A percentile compares a stretch with the other conserved stretches of the same genome.
Conservation (phyloP, 2,113 vertebrate species). For the Ondatra zibethicus region DNA sequence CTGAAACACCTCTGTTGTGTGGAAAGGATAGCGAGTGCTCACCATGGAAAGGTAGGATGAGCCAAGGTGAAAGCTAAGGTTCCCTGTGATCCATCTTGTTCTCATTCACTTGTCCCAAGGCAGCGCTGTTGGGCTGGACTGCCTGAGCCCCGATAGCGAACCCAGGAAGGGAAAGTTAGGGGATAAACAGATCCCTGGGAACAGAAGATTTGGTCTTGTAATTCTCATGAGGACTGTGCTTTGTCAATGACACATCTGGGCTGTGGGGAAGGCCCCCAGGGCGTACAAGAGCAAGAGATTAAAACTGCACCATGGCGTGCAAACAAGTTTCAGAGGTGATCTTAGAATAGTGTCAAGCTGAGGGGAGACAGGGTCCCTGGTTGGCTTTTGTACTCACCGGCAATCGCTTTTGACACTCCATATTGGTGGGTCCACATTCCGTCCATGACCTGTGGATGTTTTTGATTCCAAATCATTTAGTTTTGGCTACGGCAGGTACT, state of each 20-base stretch:
- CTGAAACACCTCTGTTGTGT: fast-evolving
- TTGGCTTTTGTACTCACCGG: not conserved
- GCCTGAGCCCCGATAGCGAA: not conserved
- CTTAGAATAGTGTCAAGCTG: not conserved
- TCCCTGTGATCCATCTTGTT: not conserved
- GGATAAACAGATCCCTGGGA: conserved; percentile 15
- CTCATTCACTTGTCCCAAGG: not conserved
- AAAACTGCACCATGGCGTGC: not conserved
- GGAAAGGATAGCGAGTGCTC: not conserved
- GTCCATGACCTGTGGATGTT: not conserved
- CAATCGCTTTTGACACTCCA: not conserved
- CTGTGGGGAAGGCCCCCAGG: conserved; percentile 21
- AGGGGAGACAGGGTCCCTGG: not conserved
- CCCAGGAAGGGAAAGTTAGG: not conserved
- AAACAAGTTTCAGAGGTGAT: conserved; percentile 41
- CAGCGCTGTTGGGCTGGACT: not conserved
- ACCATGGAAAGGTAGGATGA: not conserved
- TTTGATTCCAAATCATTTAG: not conserved
- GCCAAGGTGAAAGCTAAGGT: not conserved
- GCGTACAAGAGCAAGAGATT: conserved; percentile 49
- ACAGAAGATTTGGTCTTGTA: conserved; percentile 21
- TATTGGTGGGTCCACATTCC: not conserved
- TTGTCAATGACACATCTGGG: conserved; percentile 66
- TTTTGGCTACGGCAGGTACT: not conserved
- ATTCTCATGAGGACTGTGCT: conserved; percentile 50